These are phyloP conservation scores for Casuarius casuarius DNA, from an alignment of 2,113 vertebrate genomes.

Conservation along the genomic window DNA sequence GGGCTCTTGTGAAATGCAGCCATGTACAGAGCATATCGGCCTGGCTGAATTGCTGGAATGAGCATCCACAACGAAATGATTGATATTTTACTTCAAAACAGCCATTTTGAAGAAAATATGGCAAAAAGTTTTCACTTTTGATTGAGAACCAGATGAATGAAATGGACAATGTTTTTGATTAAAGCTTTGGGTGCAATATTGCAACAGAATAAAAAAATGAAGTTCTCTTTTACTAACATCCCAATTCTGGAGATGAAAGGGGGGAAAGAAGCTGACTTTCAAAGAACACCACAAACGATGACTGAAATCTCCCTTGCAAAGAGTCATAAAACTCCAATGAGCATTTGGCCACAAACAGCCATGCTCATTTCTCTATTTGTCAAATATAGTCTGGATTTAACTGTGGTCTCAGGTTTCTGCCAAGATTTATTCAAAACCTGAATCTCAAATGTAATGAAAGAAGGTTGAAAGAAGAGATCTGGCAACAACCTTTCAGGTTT, in stretches of 20 bases:
- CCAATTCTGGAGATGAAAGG: not conserved
- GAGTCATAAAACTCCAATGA: not conserved
- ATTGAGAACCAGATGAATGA: not conserved
- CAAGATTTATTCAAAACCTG: slow-evolving; percentile 70
- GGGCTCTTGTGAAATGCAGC: not conserved
- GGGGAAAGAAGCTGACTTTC: not conserved
- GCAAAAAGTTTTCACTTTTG: not conserved
- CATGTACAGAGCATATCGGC: not conserved
- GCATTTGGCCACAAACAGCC: not conserved
- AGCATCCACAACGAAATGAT: not conserved
- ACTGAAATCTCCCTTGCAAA: not conserved
- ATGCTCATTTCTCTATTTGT: not conserved
- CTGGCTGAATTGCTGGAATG: not conserved
- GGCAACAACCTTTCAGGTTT: slow-evolving; percentile 74
- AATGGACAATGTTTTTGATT: not conserved
- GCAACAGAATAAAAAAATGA: not conserved
- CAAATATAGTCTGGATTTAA: slow-evolving; percentile 18
- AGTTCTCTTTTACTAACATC: not conserved
- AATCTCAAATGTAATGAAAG: slow-evolving; percentile 78
- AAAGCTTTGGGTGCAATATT: not conserved
- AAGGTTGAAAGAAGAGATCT: slow-evolving; percentile 86
- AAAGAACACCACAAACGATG: not conserved
- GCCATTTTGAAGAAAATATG: not conserved
- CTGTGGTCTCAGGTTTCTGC: slow-evolving; percentile 71
- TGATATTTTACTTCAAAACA: not conserved